phyloP scores from a whole-genome alignment of 1,140 invertebrate species.

The Andrena cerasifolii region DNA sequence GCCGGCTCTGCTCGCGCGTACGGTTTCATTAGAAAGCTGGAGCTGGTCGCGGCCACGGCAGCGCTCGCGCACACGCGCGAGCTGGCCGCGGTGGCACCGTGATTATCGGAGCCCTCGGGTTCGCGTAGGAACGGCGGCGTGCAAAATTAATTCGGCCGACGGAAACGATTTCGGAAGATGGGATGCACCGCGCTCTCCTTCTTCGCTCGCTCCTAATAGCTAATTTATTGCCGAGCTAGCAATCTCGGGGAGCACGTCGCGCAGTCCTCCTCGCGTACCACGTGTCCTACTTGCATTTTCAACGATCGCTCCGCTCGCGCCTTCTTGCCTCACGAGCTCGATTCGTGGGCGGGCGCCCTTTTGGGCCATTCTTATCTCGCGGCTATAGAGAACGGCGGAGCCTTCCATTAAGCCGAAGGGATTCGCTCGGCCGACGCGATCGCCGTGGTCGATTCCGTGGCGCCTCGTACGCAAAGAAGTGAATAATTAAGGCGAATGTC shows the following conservation, averaged over 20 bases:
- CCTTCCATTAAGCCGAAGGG: conserved; percentile 9
- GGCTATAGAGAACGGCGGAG: not conserved
- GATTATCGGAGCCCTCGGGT: not conserved
- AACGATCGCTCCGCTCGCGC: conserved; percentile 9
- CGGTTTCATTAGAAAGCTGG: not conserved
- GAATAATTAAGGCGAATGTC: conserved; percentile 36
- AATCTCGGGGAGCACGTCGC: conserved; percentile 29
- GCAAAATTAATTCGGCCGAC: conserved; percentile 3
- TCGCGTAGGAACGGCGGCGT: not conserved
- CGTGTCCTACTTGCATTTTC: conserved; percentile 46
- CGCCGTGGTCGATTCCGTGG: not conserved
- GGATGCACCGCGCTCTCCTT: conserved; percentile 1
- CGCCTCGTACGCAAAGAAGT: not conserved
- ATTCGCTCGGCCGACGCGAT: conserved; percentile 19
- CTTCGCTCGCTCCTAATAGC: conserved; percentile 7
- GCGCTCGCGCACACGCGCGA: not conserved
- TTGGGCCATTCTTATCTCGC: not conserved
- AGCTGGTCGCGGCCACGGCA: too few relatives aligned
- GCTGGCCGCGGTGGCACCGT: not conserved
- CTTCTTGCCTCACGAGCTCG: not conserved
- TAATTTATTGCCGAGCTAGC: conserved; percentile 52
- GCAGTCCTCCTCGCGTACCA: not conserved
- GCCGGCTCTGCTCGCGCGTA: not conserved
- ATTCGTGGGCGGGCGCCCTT: not conserved
- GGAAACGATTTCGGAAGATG: not conserved